Evolutionary conservation across 2,113 vertebrate species (phyloP), one percentile per base, ranked within the genome.

Genomic region (Arizona elegans): DNA sequence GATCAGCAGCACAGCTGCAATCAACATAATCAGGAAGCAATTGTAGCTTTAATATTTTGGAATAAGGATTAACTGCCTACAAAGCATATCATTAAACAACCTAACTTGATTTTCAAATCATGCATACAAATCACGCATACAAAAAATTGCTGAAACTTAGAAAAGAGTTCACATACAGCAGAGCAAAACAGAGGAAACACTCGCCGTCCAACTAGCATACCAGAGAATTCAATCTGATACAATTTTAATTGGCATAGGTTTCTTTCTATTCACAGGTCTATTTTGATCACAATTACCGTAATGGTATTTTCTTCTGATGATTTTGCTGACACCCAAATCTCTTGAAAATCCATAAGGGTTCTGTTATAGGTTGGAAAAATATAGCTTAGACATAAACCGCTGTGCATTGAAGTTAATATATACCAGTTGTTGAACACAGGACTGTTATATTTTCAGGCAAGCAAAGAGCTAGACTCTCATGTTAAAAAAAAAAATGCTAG

Each of bases 71-170:
- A 81, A 53, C 86, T 86, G 70, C 26, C 21, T 81, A 38, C 86
- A 53, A 81, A 38, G 54, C 33, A 88, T 65, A 33, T 91, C 29
- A 26, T 26, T 24, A 62, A 59, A 19, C 2, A 86, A 89, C 56
- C 65, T 90, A 65, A 47, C 33, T 90, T 92, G 88, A 33, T 86
- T 89, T 92, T 86, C 70, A 89, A 9, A 93, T 90, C 26, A 29
- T 58, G 6, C 13, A 70, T 33, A 70, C 65, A 33, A 81, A 91
- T 43, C 26, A 29, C 65, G n/a, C 13, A 70, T 33, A 70, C 65
- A 33, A 81, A 91, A 43, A 52, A 52, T 92, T 53, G 75, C 3
- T 87, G 33, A 59, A 86, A 24, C 24, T 26, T 21, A 1, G 2
- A 24, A 92, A 56, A 90, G 47, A n/a, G 56, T 3, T 62, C 29